Base-by-base conservation (phyloP, 2,113 vertebrate genomes). In the Prietella phreatophila region DNA sequence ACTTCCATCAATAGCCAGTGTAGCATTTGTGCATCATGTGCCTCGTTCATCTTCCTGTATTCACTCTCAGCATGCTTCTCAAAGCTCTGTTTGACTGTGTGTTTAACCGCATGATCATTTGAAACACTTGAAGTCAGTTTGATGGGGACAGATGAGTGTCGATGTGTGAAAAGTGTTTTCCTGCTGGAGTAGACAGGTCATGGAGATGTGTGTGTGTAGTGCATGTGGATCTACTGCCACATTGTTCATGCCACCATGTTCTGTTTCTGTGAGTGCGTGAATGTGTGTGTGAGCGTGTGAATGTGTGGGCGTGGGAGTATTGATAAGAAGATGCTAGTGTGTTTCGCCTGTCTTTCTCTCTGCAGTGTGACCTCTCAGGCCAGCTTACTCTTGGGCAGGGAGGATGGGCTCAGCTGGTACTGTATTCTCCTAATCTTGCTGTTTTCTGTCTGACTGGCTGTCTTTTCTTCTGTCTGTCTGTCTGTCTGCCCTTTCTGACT, bases 331-430 rank as follows among this genome's bases (percentile, higher is more conserved):
- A 76, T 88, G 86, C 88, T 89, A 91, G 90, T 76, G 90, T 76
- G 76, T 87, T 90, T 83, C 78, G 94, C 92, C 81, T 92, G 75
- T 93, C 93, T 94, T 93, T 93, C 87, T 94, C 93, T 94, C 94
- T 93, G 94, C 95, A 96, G 95, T 91, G 94, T 96, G 94, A 93
- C 94, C 90, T 95, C 95, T 92, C 95, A 95, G 93, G 95, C 95
- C 94, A 95, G 95, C 94, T 94, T 96, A 93, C 94, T 96, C 93
- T 95, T 96, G 94, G 95, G 95, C 94, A 96, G 95, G 95, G 95
- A 96, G 93, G 95, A 96, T 93, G 95, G 95, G 95, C 94, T 96
- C 95, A 95, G 94, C 94, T 95, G 95, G 95, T 96, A 96, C 95
- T 95, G 95, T 96, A 96, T 94, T 93, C 91, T 88, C 61, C 86